phyloP scores from a whole-genome alignment of 2,888 invertebrate species.

The Allolobophora icterica region DNA sequence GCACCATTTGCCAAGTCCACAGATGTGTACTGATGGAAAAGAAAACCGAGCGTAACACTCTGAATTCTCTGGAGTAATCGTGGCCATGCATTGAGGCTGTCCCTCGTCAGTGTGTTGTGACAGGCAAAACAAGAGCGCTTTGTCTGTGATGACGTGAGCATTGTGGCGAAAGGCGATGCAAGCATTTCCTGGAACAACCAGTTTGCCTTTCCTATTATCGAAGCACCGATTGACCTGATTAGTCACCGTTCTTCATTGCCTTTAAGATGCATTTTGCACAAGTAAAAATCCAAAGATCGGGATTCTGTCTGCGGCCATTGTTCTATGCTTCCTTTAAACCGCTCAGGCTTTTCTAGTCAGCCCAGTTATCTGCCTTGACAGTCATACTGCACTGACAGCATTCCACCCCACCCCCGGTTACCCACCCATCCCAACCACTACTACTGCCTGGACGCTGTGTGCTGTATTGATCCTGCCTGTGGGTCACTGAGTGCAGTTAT shows the following conservation, averaged over 20 bases:
- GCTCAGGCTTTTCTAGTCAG: background rate
- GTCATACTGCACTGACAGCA: background rate
- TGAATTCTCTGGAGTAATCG: background rate
- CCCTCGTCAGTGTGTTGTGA: background rate
- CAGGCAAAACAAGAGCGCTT: background rate
- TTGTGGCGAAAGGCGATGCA: background rate
- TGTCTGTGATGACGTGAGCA: background rate
- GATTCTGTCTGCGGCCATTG: background rate
- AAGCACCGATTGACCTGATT: background rate
- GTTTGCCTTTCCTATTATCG: background rate
- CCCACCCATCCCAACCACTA: background rate
- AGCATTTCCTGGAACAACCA: background rate
- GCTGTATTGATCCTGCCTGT: background rate
- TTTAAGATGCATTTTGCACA: background rate
- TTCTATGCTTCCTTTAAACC: background rate
- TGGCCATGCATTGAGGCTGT: background rate
- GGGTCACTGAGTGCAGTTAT: constrained; percentile 5
- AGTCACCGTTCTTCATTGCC: background rate
- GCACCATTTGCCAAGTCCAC: background rate
- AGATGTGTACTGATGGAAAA: background rate
- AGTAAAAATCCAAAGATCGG: background rate
- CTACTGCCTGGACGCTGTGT: background rate
- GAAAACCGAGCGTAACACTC: background rate
- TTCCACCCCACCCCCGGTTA: background rate
- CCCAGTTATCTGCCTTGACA: background rate